Percentiles rank a stretch among this genome's conserved stretches.
Evolutionary conservation across 2,113 vertebrate genomes (phyloP).

Genomic region (Gavia stellata): DNA sequence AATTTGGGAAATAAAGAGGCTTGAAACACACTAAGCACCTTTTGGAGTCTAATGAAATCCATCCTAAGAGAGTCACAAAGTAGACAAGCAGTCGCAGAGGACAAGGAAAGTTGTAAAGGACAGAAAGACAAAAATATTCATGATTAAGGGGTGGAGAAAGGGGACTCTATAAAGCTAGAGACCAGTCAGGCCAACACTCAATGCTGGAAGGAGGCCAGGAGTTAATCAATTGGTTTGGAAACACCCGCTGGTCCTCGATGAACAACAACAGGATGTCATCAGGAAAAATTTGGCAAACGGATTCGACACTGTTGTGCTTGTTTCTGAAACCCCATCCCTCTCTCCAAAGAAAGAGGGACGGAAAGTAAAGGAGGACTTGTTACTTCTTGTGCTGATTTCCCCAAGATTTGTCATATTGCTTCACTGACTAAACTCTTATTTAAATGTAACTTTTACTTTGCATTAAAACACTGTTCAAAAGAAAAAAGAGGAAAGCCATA

Average conservation of each 20-base stretch:
- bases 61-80: background rate
- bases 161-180: background rate
- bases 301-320: fast-evolving
- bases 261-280: background rate
- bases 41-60: background rate
- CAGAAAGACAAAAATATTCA: background rate
- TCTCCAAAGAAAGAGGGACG: background rate
- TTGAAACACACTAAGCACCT: background rate
- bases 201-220: background rate
- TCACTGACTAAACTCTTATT: background rate
- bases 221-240: background rate
- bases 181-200: background rate
- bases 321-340: background rate
- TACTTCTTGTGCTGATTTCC: background rate
- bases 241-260: background rate
- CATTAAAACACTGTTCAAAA: background rate
- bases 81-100: background rate
- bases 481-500: background rate
- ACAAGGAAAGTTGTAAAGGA: background rate
- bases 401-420: background rate
- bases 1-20: background rate
- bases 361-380: background rate
- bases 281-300: background rate
- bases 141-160: background rate
- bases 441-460: background rate